These are phyloP conservation scores for Chrysodeixis includens DNA, from an alignment of 2,888 invertebrate genomes.

Conservation along the genomic window DNA sequence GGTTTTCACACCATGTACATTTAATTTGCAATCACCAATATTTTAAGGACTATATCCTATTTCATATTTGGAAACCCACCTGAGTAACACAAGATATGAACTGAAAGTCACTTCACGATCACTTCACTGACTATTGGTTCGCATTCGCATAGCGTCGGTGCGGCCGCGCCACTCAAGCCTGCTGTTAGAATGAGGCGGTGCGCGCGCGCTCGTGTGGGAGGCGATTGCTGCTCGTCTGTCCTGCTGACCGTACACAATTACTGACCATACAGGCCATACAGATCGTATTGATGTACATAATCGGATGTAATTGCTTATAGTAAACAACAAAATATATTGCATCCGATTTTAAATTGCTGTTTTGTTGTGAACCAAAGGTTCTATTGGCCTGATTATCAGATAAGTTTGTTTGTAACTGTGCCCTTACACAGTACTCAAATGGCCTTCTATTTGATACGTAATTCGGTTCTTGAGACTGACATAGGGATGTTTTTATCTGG, in stretches of 20 bases:
- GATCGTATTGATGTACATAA: slow-evolving; percentile 49
- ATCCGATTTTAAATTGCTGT: not conserved
- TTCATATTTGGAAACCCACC: slow-evolving; percentile 70
- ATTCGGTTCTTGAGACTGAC: not conserved
- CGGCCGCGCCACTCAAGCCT: slow-evolving; percentile 77
- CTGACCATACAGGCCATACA: slow-evolving; percentile 54
- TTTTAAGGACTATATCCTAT: slow-evolving; percentile 8
- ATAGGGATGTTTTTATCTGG: not conserved
- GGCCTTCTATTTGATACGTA: too few species aligned
- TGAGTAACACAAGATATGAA: slow-evolving; percentile 63
- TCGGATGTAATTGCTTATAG: slow-evolving; percentile 60
- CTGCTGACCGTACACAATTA: slow-evolving; percentile 74
- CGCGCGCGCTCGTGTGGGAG: slow-evolving; percentile 76
- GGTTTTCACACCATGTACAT: not conserved
- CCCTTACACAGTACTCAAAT: too few species aligned
- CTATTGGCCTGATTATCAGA: not conserved
- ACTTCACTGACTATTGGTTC: slow-evolving; percentile 74
- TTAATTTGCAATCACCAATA: slow-evolving; percentile 1
- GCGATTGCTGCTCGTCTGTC: slow-evolving; percentile 74
- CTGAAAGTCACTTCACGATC: slow-evolving; percentile 62
- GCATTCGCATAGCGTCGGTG: slow-evolving; percentile 65
- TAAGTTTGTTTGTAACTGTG: not conserved
- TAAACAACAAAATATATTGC: slow-evolving; percentile 21
- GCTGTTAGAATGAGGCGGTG: slow-evolving; percentile 78
- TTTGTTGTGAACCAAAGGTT: slow-evolving; percentile 14